These are phyloP conservation scores for Strigops habroptila DNA, from an alignment of 2,113 vertebrate species.

Conservation along the genomic window DNA sequence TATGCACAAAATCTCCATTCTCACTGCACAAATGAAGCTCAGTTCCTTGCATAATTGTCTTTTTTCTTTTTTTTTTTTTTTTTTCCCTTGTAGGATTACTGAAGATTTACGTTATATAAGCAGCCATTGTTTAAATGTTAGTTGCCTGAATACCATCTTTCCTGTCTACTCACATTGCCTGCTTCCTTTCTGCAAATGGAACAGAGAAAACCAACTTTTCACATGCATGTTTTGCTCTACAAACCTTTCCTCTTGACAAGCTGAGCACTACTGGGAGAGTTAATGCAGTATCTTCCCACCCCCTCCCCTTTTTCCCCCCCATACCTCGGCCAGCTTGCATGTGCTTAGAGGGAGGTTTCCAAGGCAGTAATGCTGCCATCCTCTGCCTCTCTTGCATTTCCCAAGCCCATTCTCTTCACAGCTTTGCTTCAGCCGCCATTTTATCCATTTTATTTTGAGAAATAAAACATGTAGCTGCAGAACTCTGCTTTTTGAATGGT, in stretches of 20 bases:
- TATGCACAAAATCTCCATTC: not conserved
- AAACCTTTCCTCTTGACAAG: not conserved
- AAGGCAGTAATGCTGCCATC: not conserved
- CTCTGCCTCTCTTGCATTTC: not conserved
- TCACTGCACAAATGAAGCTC: not conserved
- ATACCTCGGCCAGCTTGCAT: not conserved
- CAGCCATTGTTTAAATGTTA: not conserved
- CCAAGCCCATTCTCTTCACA: not conserved
- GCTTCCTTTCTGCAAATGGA: not conserved
- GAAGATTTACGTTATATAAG: not conserved
- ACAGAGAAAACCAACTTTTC: not conserved
- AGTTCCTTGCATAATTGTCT: not conserved
- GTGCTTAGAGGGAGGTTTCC: not conserved
- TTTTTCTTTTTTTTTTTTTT: not conserved
- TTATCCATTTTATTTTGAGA: not conserved
- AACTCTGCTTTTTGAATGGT: not conserved
- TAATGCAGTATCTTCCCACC: not conserved
- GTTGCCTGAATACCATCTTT: not conserved
- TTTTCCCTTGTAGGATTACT: rapidly evolving
- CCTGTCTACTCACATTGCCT: not conserved
- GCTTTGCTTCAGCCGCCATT: not conserved
- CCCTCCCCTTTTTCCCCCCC: rapidly evolving
- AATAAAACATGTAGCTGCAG: not conserved
- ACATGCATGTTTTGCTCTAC: not conserved
- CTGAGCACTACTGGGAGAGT: not conserved